Evolutionary conservation across 2,888 invertebrate genomes (phyloP), one percentile per base, ranked within the genome.

Genomic region (Calameuta filiformis): DNA sequence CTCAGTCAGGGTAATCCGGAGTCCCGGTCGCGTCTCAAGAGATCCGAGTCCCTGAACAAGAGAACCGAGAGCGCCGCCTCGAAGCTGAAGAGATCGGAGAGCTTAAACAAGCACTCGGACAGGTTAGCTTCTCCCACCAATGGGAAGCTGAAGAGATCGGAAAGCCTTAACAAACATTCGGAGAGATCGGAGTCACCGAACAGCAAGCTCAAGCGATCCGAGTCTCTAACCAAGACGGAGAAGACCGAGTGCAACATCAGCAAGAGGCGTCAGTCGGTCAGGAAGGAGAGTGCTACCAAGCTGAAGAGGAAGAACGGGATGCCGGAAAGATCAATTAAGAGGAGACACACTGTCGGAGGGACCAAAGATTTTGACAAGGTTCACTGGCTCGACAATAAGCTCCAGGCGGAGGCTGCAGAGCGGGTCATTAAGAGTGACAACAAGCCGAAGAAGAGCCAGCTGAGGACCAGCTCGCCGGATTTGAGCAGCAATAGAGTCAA

Each of bases 341-440:
- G 98, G 73, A 94, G 98, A 37, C 98, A 98, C 92, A 98, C 98
- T 0, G 97, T 98, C 12, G 98, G 98, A 81, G 98, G 98, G 77
- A 96, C 97, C n/a, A 97, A 97, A 92, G 98, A 98, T 92, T 96
- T 95, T 33, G 95, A 95, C 84, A 94, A 95, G 82, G 92, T 94
- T 33, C 93, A 93, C 73, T 94, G 93, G 93, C 86, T 93, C 77
- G 93, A 94, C 81, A 93, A 93, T 82, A 92, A 93, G 80, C 85
- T 92, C 75, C 92, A 93, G 82, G 90, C 92, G n/a, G 93, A 93
- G 81, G 86, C 84, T 56, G 89, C 90, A 37, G 92, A 91, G 76
- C 87, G 87, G 34, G 91, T 89, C 75, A 85, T 89, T 82, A 92
- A 93, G 81, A 93, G 93, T 80, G 93, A 93, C 81, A 93, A 92